Base-by-base conservation (phyloP, 2,797 vertebrate species). In the Gila robusta region DNA sequence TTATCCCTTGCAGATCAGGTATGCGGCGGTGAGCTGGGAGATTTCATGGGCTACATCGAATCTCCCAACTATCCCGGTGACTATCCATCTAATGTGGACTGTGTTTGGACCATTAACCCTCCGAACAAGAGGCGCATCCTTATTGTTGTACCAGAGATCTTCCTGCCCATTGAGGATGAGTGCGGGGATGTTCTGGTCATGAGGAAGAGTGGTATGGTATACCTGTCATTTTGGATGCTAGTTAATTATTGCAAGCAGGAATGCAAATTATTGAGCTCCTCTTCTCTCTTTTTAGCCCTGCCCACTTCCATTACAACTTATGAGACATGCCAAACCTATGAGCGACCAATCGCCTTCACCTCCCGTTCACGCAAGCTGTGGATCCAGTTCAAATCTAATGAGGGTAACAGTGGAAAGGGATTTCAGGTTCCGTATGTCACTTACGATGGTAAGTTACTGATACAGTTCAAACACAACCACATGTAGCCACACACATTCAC, bases 361-460 rank as follows among this genome's bases (percentile, higher is more conserved):
- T 98, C 98, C 17, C 96, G 98, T 81, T 99, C 98, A 0, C 96
- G 98, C 35, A 98, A 97, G 88, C 96, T 99, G 52, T 99, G 98
- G 98, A 97, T 99, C 93, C 98, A 99, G 93, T 99, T 99, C 89
- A 99, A 97, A 89, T 97, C 98, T 84, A 99, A 99, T 0, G 98
- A 99, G 93, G 97, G 96, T 21, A 99, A 99, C 95, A 99, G 98
- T 2, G 97, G 95, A 82, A 99, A 97, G 95, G 98, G 98, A 76
- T 99, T 99, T 93, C 98, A 99, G 80, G 97, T 99, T 26, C 98
- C 98, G 2, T 99, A 99, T 0, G 98, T 99, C 91, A 99, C 98
- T 41, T 99, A 99, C 0, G 98, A 99, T 2, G 98, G 98, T 99
- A 87, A 94, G 92, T 71, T 39, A 98, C 86, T 94, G 91, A 78